Conservation (phyloP, 2,888 invertebrate species). For the Zaprionus bogoriensis region DNA sequence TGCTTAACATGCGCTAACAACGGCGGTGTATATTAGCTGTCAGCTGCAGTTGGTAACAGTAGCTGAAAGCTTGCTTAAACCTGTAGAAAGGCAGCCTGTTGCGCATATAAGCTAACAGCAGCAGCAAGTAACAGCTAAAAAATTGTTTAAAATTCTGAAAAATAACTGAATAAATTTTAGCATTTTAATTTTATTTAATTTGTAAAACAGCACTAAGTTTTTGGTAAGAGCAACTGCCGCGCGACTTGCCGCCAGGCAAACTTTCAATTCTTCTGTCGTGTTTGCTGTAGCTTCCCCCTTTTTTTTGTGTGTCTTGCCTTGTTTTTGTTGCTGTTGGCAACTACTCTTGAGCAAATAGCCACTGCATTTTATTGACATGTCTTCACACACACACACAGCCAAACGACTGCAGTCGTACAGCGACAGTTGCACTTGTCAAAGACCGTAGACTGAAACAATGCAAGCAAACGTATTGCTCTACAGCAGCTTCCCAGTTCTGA, state of each 20-base stretch:
- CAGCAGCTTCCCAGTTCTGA: background rate
- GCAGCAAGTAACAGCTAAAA: too few species aligned
- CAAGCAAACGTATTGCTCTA: background rate
- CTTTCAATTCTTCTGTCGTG: slow-evolving; percentile 9
- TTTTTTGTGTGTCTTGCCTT: slow-evolving; percentile 14
- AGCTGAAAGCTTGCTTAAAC: background rate
- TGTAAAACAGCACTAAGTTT: background rate
- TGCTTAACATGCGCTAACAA: background rate
- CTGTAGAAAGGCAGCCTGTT: too few species aligned
- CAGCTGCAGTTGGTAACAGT: background rate
- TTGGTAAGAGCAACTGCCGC: slow-evolving; percentile 5
- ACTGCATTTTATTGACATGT: slow-evolving; percentile 38
- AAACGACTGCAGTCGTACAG: background rate
- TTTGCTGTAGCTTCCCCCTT: slow-evolving; percentile 34
- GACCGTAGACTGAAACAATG: background rate
- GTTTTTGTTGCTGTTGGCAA: slow-evolving; percentile 39
- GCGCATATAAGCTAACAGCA: too few species aligned
- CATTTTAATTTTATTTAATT: too few species aligned
- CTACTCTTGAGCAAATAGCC: slow-evolving; percentile 30
- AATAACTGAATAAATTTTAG: too few species aligned
- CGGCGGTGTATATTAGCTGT: background rate
- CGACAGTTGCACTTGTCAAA: background rate
- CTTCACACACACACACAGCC: slow-evolving; percentile 3
- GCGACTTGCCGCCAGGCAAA: background rate
- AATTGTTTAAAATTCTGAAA: too few species aligned